Percentiles rank a stretch among this genome's conserved stretches.
Conservation (phyloP, 1,140 invertebrate genomes). For the Bombus cullumanus region DNA sequence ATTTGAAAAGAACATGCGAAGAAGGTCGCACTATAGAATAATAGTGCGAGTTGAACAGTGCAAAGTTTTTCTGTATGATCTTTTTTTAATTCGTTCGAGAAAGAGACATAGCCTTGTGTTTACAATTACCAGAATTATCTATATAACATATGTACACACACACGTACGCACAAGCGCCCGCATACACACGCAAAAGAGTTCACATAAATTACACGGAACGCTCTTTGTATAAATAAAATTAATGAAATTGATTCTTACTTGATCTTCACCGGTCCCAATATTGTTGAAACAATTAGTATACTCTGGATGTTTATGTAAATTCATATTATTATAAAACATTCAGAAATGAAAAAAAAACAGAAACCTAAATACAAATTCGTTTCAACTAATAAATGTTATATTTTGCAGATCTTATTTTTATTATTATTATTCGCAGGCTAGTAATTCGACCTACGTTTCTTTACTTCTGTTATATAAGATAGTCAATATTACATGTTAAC, state of each 20-base stretch:
- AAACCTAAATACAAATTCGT: not conserved
- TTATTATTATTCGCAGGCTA: not conserved
- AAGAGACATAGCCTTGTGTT: not conserved
- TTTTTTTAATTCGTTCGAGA: not conserved
- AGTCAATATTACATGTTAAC: not conserved
- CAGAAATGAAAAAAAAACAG: not conserved
- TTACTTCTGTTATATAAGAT: not conserved
- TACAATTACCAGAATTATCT: not conserved
- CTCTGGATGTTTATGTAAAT: too few species aligned
- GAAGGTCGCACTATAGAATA: not conserved
- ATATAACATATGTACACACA: too few species aligned
- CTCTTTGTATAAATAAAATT: too few species aligned
- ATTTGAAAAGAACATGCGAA: not conserved
- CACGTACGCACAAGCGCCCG: too few species aligned
- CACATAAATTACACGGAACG: too few species aligned
- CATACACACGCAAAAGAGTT: too few species aligned
- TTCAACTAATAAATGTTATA: too few species aligned
- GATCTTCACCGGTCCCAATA: not conserved
- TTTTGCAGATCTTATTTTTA: too few species aligned
- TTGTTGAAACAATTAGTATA: too few species aligned
- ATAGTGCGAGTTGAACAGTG: not conserved
- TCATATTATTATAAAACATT: not conserved
- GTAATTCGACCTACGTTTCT: not conserved
- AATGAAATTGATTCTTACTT: not conserved
- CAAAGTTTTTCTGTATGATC: not conserved